A percentile compares a stretch with the other conserved stretches of the same genome.
Evolutionary conservation across 1,140 invertebrate genomes (phyloP).

Genomic region (Agraylea sexmaculata): DNA sequence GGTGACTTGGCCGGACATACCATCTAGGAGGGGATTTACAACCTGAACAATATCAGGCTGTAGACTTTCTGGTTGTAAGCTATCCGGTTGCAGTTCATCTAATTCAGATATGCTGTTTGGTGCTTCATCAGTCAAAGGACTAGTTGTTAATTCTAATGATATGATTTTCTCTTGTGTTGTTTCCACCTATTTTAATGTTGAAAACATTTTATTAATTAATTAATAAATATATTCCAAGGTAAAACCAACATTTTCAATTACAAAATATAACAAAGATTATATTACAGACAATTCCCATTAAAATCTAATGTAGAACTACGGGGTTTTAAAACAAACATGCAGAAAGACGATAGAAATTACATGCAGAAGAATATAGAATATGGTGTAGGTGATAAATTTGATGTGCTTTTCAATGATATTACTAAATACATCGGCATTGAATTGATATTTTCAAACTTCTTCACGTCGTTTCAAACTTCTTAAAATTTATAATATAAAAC

Average conservation of each 20-base stretch:
- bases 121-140: slow-evolving; percentile 45
- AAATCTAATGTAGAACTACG: no score
- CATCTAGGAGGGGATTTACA: slow-evolving; percentile 37
- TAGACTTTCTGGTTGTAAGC: slow-evolving; percentile 23
- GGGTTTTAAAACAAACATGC: no score
- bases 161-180: slow-evolving; percentile 80
- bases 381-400: no score
- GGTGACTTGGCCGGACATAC: slow-evolving; percentile 32
- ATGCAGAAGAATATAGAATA: no score
- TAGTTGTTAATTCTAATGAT: slow-evolving; percentile 63
- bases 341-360: no score
- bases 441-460: no score
- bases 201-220: not conserved
- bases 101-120: slow-evolving; percentile 34
- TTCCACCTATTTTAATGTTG: slow-evolving; percentile 64
- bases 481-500: no score
- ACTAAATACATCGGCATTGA: no score
- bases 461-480: no score
- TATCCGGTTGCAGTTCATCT: slow-evolving; percentile 36
- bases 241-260: not conserved
- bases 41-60: slow-evolving; percentile 40
- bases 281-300: no score
- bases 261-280: no score
- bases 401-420: no score
- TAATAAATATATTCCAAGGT: not conserved